Evolutionary conservation across 1,140 invertebrate species (phyloP).

Genomic region (Cherax quadricarinatus): DNA sequence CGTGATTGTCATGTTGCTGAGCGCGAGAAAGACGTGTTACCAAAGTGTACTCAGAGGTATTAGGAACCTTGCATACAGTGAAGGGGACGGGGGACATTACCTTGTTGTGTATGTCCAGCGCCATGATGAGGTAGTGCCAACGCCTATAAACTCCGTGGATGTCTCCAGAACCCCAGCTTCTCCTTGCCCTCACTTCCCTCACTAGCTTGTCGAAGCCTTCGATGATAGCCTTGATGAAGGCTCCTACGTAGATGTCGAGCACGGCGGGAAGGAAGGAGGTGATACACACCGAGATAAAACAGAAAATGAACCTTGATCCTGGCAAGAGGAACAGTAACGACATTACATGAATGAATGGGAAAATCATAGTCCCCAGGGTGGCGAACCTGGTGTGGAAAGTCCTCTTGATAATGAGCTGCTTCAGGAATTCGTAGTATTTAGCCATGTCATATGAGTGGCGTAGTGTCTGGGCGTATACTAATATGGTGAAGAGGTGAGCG

Average conservation of each 20-base stretch:
- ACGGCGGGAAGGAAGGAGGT: not conserved
- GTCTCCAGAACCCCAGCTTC: not conserved
- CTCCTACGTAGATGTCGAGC: constrained; percentile 6
- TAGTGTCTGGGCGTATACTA: not conserved
- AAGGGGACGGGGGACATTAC: not conserved
- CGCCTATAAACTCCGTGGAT: not conserved
- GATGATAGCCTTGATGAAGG: not conserved
- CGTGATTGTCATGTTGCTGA: too few relatives aligned
- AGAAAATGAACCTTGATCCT: not conserved
- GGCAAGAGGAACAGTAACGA: not conserved
- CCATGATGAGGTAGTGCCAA: not conserved
- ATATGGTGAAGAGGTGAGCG: not conserved
- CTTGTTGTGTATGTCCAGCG: not conserved
- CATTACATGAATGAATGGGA: not conserved
- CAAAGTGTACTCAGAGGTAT: too few relatives aligned
- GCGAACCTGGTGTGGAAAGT: not conserved
- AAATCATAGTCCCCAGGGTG: not conserved
- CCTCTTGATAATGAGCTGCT: too few relatives aligned
- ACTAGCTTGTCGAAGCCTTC: not conserved
- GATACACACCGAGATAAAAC: not conserved
- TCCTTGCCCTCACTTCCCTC: not conserved
- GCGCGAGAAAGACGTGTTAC: too few relatives aligned
- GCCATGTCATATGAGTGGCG: not conserved
- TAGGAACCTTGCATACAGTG: too few relatives aligned
- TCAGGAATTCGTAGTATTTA: not conserved